Evolutionary conservation across 1,140 invertebrate genomes (phyloP).

Genomic region (Pygmarrhopalites habei): DNA sequence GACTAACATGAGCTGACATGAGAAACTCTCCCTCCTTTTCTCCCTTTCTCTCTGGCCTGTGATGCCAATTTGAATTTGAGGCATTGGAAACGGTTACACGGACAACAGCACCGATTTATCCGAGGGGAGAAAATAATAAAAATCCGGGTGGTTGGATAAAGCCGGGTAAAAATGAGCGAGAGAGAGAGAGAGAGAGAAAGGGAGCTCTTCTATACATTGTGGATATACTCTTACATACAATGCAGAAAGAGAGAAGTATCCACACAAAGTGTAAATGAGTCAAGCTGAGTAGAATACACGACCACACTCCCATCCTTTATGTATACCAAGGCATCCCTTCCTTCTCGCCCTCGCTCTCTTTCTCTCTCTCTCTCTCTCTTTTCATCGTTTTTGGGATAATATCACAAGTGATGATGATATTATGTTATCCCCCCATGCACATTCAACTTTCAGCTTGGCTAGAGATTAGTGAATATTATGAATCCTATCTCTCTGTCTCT

Average conservation of each 20-base stretch:
- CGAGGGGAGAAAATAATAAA: constrained; percentile 8
- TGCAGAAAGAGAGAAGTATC: no score
- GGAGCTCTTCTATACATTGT: no score
- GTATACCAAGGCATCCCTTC: background rate
- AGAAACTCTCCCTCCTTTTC: no score
- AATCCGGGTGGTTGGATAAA: background rate
- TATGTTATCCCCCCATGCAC: constrained; percentile 3
- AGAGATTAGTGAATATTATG: constrained; percentile 1
- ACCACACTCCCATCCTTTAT: no score
- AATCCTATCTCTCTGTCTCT: background rate
- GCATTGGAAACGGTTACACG: background rate
- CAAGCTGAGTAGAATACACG: background rate
- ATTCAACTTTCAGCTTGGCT: constrained; percentile 10
- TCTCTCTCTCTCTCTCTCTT: background rate
- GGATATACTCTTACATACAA: no score
- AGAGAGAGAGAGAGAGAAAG: no score
- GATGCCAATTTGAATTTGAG: no score
- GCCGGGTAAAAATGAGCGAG: no score
- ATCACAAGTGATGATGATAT: constrained; percentile 13
- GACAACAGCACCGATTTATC: background rate
- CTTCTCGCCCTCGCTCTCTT: background rate
- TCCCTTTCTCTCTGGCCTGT: no score
- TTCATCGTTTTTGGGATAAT: background rate
- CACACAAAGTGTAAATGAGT: background rate
- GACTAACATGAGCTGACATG: no score